Percentiles rank a stretch among this genome's conserved stretches.
These are phyloP conservation scores for Arbacia lixula DNA, from an alignment of 53 echinoderm and acorn worm species.

Conservation along the genomic window DNA sequence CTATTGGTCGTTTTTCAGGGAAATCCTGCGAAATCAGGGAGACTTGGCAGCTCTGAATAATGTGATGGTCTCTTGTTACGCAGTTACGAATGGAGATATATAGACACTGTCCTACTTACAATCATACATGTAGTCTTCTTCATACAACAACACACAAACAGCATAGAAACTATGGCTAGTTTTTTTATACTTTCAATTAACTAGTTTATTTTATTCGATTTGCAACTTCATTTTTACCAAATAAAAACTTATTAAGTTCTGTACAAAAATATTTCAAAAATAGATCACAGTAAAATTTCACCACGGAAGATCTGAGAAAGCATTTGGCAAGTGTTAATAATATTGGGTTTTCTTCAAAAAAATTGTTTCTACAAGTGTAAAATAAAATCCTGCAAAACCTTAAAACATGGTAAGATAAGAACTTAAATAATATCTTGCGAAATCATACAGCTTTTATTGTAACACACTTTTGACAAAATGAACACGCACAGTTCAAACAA, in stretches of 20 bases:
- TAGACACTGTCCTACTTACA: too few species aligned
- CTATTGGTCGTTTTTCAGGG: too few species aligned
- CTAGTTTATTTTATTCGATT: slow-evolving; percentile 30
- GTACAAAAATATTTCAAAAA: slow-evolving; percentile 54
- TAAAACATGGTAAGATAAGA: neutral
- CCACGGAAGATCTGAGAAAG: slow-evolving; percentile 22
- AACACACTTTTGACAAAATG: too few species aligned
- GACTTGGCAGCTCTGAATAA: too few species aligned
- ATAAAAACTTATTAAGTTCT: slow-evolving; percentile 25
- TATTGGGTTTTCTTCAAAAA: slow-evolving; percentile 16
- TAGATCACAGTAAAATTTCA: slow-evolving; percentile 36
- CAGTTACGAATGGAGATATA: too few species aligned
- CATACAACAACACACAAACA: too few species aligned
- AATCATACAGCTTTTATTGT: too few species aligned
- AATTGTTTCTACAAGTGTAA: slow-evolving; percentile 12
- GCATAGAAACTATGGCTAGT: too few species aligned
- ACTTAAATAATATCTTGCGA: neutral
- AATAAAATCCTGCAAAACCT: neutral
- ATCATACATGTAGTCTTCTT: too few species aligned
- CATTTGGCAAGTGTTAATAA: slow-evolving; percentile 46
- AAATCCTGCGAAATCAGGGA: too few species aligned
- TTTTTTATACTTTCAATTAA: slow-evolving; percentile 9
- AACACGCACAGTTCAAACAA: too few species aligned
- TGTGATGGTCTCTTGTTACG: too few species aligned
- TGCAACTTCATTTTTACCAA: slow-evolving; percentile 22